phyloP scores from a whole-genome alignment of 2,888 invertebrate species.

The Rhamnusium bicolor region DNA sequence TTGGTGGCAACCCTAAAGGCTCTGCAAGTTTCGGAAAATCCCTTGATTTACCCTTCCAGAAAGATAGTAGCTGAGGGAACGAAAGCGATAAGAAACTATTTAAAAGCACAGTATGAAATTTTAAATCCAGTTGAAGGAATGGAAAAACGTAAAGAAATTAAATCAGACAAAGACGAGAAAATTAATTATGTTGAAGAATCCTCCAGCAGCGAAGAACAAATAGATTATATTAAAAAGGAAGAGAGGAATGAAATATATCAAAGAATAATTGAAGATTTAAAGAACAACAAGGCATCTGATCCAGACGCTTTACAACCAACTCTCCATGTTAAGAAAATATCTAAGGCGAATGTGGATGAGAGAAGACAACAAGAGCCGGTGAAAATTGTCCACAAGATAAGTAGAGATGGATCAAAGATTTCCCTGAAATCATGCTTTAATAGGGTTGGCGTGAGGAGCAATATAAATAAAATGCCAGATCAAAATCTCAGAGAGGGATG shows the following conservation, averaged over 20 bases:
- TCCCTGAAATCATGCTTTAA: constrained; percentile 70
- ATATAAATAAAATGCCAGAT: constrained; percentile 62
- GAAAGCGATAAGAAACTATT: constrained; percentile 60
- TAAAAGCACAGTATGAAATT: constrained; percentile 63
- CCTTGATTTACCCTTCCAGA: constrained; percentile 75
- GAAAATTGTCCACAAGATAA: constrained; percentile 63
- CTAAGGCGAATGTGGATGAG: background rate
- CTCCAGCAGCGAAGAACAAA: constrained; percentile 26
- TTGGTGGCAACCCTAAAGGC: constrained; percentile 75
- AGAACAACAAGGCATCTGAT: constrained; percentile 27
- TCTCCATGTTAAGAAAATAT: constrained; percentile 50
- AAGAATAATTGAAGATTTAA: constrained; percentile 6
- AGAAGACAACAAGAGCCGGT: constrained; percentile 44
- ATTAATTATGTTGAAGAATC: constrained; percentile 16
- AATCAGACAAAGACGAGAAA: constrained; percentile 21
- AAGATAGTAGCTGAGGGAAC: constrained; percentile 74
- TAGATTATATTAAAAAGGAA: constrained; percentile 7
- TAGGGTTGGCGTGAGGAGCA: constrained; percentile 57
- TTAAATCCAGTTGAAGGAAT: constrained; percentile 23
- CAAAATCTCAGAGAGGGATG: constrained; percentile 72
- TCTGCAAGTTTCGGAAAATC: constrained; percentile 77
- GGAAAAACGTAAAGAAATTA: too few species aligned
- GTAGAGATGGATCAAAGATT: constrained; percentile 65
- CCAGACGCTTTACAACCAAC: constrained; percentile 41
- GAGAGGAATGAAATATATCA: constrained; percentile 6